Base-by-base conservation (phyloP, 2,888 invertebrate species). In the Lypha dubia region DNA sequence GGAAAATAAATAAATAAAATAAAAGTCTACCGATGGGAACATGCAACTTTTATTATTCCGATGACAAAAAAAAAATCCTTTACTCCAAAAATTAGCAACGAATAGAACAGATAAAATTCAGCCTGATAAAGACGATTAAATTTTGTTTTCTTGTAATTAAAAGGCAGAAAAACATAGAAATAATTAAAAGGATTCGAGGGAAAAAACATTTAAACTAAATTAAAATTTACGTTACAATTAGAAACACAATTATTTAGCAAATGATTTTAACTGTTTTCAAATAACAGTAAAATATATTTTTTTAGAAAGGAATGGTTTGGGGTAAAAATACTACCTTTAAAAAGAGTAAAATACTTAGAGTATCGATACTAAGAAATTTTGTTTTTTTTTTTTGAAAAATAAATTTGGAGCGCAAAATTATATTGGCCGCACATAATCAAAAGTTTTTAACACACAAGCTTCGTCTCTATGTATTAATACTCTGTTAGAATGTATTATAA, bases 41-140 rank as follows among this genome's bases (percentile, higher is more conserved):
- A 79, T 79, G 79, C 79, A 79, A 38, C 22, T 8, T 56, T 56
- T 65, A 44, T 60, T 71, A 35, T 60, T 35, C 44, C 24, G 38
- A 38, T n/a, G 20, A 35, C n/a, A n/a, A n/a, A n/a, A 17, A 20
- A 1, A 51, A 44, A 17, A 71, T 74, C 73, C 71, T 77, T 62
- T 60, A 53, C 28, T 83, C 73, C 83, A 51, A 44, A 53, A 62
- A 70, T 82, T 82, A 82, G 81, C 81, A 82, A 82, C 70, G 46
- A 63, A 53, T 20, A 62, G 44, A 13, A 62, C 3, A 44, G 17
- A 53, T 35, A 35, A 68, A 62, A 13, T 49, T 62, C 13, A 65
- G 63, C 35, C 79, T 24, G 63, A 63, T 32, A 63, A 53, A 65
- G 58, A 58, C 28, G 11, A 4, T 58, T 8, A 9, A 49, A 56